Evolutionary conservation across 2,113 vertebrate genomes (phyloP).

Genomic region (Percopsis transmontana): DNA sequence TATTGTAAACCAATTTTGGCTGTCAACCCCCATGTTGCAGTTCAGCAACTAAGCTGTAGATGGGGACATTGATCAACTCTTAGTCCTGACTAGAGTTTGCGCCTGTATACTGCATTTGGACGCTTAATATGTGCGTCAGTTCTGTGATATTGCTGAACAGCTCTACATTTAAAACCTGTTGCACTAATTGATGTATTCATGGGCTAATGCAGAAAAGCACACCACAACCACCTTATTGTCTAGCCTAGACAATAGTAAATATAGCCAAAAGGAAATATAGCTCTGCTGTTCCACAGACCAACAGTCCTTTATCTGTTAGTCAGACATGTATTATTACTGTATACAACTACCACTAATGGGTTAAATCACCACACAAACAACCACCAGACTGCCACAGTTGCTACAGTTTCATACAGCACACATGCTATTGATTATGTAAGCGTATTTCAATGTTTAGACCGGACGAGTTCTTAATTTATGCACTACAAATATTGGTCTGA

Average conservation of each 20-base stretch:
- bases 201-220: constrained; percentile 53
- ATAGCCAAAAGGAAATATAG: background rate
- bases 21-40: constrained; percentile 44
- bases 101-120: constrained; percentile 59
- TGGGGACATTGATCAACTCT: constrained; percentile 54
- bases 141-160: constrained; percentile 24
- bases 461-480: constrained; percentile 38
- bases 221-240: constrained; percentile 25
- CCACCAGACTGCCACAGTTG: constrained; percentile 9
- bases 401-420: constrained; percentile 11
- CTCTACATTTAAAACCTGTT: constrained; percentile 21
- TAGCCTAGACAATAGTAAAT: too few species aligned
- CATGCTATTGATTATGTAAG: background rate
- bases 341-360: background rate
- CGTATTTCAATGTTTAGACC: constrained; percentile 7
- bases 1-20: constrained; percentile 10
- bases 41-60: constrained; percentile 66
- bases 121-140: constrained; percentile 4
- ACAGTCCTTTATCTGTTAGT: constrained; percentile 5
- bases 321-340: background rate
- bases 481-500: constrained; percentile 5
- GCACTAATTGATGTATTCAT: constrained; percentile 22
- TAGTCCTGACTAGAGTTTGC: constrained; percentile 27
- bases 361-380: background rate
- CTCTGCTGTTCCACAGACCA: constrained; percentile 11